A percentile compares a stretch with the other conserved stretches of the same genome.
Evolutionary conservation across 2,797 vertebrate species (phyloP).

Genomic region (Catostomus latipinnis): DNA sequence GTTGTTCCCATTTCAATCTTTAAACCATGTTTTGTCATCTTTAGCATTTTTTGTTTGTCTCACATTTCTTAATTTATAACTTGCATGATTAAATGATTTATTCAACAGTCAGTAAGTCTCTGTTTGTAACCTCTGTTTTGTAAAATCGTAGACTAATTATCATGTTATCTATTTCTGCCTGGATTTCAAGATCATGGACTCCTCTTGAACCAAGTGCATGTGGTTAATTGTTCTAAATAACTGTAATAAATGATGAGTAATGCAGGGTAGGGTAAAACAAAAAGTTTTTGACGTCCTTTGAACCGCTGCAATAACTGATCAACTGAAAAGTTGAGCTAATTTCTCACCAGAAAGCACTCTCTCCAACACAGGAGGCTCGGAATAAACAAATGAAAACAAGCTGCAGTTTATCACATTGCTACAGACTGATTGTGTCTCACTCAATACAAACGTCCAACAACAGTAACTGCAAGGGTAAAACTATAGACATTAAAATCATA

Average conservation of each 20-base stretch:
- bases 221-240: background rate
- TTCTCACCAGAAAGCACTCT: conserved; percentile 65
- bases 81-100: too few species aligned
- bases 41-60: too few species aligned
- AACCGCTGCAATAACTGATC: conserved; percentile 31
- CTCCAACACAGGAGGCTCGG: conserved; percentile 60
- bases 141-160: too few species aligned
- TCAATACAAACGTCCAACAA: background rate
- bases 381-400: conserved; percentile 25
- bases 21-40: too few species aligned
- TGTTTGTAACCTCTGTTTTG: too few species aligned
- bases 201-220: too few species aligned
- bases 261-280: background rate
- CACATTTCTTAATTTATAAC: too few species aligned
- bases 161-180: too few species aligned
- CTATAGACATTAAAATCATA: background rate
- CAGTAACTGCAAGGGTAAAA: background rate
- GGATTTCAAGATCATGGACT: too few species aligned
- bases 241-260: background rate
- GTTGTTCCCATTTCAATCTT: too few species aligned
- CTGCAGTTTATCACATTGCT: background rate
- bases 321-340: conserved; percentile 62
- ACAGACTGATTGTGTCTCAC: background rate
- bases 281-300: conserved; percentile 42
- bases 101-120: too few species aligned